phyloP scores from a whole-genome alignment of 2,797 vertebrate genomes.

The Toxotes lorentzi region DNA sequence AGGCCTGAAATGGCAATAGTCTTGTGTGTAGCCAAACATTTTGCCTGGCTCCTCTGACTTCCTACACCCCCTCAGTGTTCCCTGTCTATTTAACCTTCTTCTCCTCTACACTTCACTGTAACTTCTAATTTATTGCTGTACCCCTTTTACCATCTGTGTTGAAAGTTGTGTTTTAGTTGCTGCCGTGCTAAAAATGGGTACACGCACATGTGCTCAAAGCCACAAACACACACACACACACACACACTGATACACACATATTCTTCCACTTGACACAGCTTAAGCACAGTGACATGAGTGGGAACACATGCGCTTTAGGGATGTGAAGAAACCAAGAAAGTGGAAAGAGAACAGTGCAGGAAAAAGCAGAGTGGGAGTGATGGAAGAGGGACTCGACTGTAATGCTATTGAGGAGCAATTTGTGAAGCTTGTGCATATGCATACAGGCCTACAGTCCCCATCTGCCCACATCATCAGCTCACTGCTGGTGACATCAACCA shows the following conservation, averaged over 20 bases:
- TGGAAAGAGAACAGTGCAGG: conserved; percentile 49
- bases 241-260: conserved; percentile 27
- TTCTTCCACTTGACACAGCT: conserved; percentile 72
- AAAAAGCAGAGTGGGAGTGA: conserved; percentile 74
- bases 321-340: conserved; percentile 68
- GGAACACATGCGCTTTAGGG: conserved; percentile 67
- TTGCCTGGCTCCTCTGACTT: conserved; percentile 27
- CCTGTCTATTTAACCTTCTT: conserved; percentile 32
- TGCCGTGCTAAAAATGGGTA: conserved; percentile 29
- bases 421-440: conserved; percentile 82
- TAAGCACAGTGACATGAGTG: conserved; percentile 70
- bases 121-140: conserved; percentile 32
- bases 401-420: conserved; percentile 84
- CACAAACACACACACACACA: conserved; percentile 3
- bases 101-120: conserved; percentile 12
- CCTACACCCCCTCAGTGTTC: conserved; percentile 21
- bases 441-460: conserved; percentile 76
- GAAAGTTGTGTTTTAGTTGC: conserved; percentile 39
- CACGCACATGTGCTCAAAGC: conserved; percentile 11
- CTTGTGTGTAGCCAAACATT: conserved; percentile 34
- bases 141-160: conserved; percentile 32
- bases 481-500: conserved; percentile 78
- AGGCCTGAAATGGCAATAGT: conserved; percentile 39
- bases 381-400: conserved; percentile 69
- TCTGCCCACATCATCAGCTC: conserved; percentile 81